Evolutionary conservation across 1,140 invertebrate genomes (phyloP), one percentile per base, ranked within the genome.

Genomic region (Nomia melanderi): DNA sequence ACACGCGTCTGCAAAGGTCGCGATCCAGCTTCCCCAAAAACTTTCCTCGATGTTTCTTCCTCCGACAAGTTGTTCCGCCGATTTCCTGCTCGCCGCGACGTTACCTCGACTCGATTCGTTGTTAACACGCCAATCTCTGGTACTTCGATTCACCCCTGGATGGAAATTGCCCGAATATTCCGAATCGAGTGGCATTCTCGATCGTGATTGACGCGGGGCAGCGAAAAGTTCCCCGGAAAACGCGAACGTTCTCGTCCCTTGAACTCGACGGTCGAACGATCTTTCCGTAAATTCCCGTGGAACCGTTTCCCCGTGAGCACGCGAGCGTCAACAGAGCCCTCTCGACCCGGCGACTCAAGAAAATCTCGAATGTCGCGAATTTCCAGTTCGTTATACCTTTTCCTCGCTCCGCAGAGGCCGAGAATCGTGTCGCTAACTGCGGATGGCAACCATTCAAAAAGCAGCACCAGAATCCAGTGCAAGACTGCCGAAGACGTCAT

Each of bases 401-500:
- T 78, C 78, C 90, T 90, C 54, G 65, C 79, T 20, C 83, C 79
- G 60, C 71, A 60, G 23, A 85, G 44, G 31, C 54, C 56, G n/a
- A 89, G 72, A 39, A 86, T 70, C 33, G 59, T 70, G 79, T 90
- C 89, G 60, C 88, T 87, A 12, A 89, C 29, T 12, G 69, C 11
- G 41, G 88, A 88, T 60, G 90, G 90, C 54, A 91, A 29, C 88
- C 88, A 90, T 77, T 91, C 90, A 23, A 90, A 75, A 0, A 90
- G 47, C 23, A 86, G 31, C 27, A 91, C 83, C 47, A 89, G 57
- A 50, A 85, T 66, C 83, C 87, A 88, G 65, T 90, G 73, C 20
- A 88, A n/a, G 39, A 67, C 25, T 1, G 9, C 54, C 25, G 80
- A 67, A n/a, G 85, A 84, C 1, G 87, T 89, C 62, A 91, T 91